Evolutionary conservation across 2,888 invertebrate species (phyloP).

Genomic region (Orthonevra nobilis): DNA sequence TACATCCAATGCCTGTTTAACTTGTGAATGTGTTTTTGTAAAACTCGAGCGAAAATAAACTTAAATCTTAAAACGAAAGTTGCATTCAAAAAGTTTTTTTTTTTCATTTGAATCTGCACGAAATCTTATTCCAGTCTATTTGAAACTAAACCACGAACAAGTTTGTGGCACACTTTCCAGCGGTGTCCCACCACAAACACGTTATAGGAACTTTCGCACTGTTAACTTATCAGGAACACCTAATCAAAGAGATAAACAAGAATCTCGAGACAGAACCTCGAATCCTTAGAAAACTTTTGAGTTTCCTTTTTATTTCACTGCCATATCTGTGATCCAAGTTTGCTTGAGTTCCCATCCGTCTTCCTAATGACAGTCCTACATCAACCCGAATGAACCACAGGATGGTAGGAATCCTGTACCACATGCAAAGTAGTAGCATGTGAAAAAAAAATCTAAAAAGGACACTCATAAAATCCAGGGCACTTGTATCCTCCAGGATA

Average conservation of each 20-base stretch:
- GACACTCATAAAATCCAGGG: slow-evolving; percentile 36
- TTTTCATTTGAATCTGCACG: no score
- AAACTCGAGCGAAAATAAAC: no score
- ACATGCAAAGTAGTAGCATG: slow-evolving; percentile 39
- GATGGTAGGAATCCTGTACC: no score
- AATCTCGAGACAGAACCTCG: slow-evolving; percentile 56
- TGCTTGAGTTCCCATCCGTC: no score
- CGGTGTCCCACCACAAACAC: no score
- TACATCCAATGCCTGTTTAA: no score
- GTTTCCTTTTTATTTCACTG: background rate
- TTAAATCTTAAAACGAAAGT: no score
- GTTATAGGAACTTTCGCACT: no score
- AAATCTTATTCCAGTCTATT: background rate
- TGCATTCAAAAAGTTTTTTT: no score
- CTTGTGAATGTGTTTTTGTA: no score
- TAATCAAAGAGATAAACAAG: slow-evolving; percentile 54
- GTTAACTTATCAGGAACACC: slow-evolving; percentile 42
- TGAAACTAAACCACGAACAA: background rate
- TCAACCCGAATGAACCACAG: no score
- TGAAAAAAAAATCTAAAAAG: background rate
- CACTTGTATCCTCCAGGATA: slow-evolving; percentile 54
- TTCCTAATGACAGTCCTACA: no score
- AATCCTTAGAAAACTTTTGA: slow-evolving; percentile 27
- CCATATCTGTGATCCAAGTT: slow-evolving; percentile 12
- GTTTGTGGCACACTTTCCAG: background rate